A percentile compares a stretch with the other conserved stretches of the same genome.
These are phyloP conservation scores for Sinosuthora webbiana DNA, from an alignment of 2,113 vertebrate genomes.

Conservation along the genomic window DNA sequence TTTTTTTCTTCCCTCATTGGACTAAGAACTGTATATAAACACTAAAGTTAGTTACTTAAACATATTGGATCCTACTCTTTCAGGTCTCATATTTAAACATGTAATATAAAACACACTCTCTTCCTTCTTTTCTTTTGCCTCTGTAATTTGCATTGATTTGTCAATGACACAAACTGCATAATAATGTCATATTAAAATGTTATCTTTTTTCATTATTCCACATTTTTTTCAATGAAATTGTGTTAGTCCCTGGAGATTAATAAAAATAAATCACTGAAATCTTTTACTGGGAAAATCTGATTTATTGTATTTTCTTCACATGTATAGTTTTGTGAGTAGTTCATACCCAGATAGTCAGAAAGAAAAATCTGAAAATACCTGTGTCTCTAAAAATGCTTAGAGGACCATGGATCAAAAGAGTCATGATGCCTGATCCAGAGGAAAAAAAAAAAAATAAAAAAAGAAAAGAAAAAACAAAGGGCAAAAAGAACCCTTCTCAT, in stretches of 20 bases:
- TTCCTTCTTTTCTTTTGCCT: not conserved
- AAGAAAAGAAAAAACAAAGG: not conserved
- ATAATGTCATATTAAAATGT: not conserved
- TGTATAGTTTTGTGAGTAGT: not conserved
- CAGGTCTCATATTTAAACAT: not conserved
- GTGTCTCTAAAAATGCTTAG: not conserved
- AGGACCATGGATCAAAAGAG: not conserved
- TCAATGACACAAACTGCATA: not conserved
- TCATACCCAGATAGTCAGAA: not conserved
- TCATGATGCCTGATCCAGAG: not conserved
- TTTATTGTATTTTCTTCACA: not conserved
- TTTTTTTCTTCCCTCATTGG: not conserved
- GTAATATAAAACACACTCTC: not conserved
- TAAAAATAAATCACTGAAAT: not conserved
- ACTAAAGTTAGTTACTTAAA: not conserved
- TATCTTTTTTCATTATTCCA: not conserved
- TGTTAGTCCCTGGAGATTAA: not conserved
- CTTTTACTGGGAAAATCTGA: not conserved
- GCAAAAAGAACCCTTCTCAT: rapidly evolving
- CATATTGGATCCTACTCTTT: not conserved
- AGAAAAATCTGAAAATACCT: not conserved
- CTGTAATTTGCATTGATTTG: not conserved
- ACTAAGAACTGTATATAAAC: not conserved
- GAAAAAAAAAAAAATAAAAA: not conserved
- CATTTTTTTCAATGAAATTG: not conserved